phyloP scores from a whole-genome alignment of 2,888 invertebrate species.

The Bibio marci region DNA sequence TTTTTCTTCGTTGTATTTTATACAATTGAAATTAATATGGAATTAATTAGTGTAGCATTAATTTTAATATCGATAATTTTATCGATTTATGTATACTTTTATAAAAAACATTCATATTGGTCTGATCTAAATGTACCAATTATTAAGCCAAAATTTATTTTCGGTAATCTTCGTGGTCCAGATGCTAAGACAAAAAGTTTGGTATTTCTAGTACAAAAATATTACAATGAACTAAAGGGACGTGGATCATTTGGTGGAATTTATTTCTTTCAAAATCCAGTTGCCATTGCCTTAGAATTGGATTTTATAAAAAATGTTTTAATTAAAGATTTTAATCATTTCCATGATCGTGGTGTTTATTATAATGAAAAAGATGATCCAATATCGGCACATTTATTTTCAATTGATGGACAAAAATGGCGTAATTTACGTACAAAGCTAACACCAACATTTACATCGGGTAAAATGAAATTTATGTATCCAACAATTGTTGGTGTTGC shows the following conservation, averaged over 20 bases:
- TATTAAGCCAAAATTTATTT: constrained; percentile 1
- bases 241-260: constrained; percentile 1
- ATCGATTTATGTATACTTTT: no score
- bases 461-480: constrained; percentile 33
- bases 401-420: constrained; percentile 29
- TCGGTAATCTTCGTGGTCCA: constrained; percentile 3
- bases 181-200: neutral
- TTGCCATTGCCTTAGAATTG: constrained; percentile 13
- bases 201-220: neutral
- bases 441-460: constrained; percentile 31
- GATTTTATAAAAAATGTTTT: constrained; percentile 21
- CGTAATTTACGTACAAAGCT: constrained; percentile 27
- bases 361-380: constrained; percentile 23
- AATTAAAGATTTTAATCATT: constrained; percentile 24
- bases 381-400: constrained; percentile 19
- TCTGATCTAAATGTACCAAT: neutral
- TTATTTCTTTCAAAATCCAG: constrained; percentile 5
- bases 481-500: constrained; percentile 20
- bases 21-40: no score
- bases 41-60: no score
- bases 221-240: constrained; percentile 2
- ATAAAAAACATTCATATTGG: no score
- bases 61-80: no score
- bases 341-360: constrained; percentile 21
- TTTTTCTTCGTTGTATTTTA: no score